Evolutionary conservation across 2,888 invertebrate species (phyloP), one percentile per base, ranked within the genome.

Genomic region (Bombylius major): DNA sequence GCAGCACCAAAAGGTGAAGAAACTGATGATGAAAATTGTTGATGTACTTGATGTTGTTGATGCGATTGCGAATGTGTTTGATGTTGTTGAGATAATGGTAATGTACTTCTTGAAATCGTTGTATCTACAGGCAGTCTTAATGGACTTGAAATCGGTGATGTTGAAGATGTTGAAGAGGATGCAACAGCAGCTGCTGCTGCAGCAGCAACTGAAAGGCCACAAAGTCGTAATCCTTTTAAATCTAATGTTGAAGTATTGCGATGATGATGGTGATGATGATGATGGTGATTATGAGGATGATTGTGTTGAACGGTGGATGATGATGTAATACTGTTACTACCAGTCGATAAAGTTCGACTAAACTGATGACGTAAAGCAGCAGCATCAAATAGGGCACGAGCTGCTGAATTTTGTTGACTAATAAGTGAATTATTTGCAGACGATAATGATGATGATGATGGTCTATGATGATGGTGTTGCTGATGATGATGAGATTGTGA

Each of bases 31-130:
- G n/a, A 14, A 44, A 50, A 49, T 57, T 62, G 57, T 51, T 60
- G 51, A 47, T 60, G 59, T 52, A 59, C 23, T 56, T 57, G 59
- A 55, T 58, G 52, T 39, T 50, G 57, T 34, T 46, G 51, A 31
- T 55, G 51, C 3, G 51, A 51, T 9, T 55, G 51, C 9, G 58
- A 58, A 34, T 55, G 51, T 36, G 55, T 51, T 42, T 59, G 61
- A 23, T 61, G 60, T 34, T 57, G 58, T 34, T 55, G 50, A 39
- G 50, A 53, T 31, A 57, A 50, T 36, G 59, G 56, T 53, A 63
- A 59, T 61, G 63, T 61, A 63, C 53, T 66, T 54, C 65, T 59
- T 51, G 65, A 64, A 53, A 65, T 64, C 50, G 64, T 65, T 55
- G 65, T 65, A 56, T 65, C 65, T 50, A 62, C 56, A 11, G 65